Conservation (phyloP, 2,113 vertebrate species). For the Stomatorhinus ivindoensis region DNA sequence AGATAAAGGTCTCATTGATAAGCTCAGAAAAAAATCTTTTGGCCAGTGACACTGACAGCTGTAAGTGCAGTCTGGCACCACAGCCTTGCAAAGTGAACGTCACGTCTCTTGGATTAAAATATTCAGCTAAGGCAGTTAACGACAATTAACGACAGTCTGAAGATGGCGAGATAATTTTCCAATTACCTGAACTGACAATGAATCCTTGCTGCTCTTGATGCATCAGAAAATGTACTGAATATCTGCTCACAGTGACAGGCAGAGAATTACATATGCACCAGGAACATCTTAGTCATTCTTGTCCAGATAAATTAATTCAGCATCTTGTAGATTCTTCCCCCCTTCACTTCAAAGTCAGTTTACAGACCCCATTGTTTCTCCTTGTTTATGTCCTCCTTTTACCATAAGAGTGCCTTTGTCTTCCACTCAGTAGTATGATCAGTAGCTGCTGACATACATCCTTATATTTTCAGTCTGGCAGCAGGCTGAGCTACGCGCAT, state of each 20-base stretch:
- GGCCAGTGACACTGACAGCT: background rate
- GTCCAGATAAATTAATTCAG: background rate
- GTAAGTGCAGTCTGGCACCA: background rate
- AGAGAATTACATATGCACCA: background rate
- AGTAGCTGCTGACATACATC: background rate
- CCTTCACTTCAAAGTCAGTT: background rate
- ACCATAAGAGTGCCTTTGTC: background rate
- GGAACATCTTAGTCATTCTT: slow-evolving; percentile 1
- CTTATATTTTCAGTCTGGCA: background rate
- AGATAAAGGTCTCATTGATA: background rate
- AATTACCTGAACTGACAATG: slow-evolving; percentile 12
- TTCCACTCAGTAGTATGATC: background rate
- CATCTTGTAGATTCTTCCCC: background rate
- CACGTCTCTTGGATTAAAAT: background rate
- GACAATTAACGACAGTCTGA: background rate
- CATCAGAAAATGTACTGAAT: background rate
- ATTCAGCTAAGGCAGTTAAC: background rate
- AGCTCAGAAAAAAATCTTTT: background rate
- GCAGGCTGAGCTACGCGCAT: background rate
- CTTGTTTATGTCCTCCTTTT: background rate
- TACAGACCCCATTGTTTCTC: background rate
- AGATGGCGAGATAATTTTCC: slow-evolving; percentile 22
- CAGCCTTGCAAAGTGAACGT: background rate
- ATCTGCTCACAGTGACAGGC: background rate
- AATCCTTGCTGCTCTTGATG: background rate